Evolutionary conservation across 2,888 invertebrate genomes (phyloP), one percentile per base, ranked within the genome.

Genomic region (Amiota minor): DNA sequence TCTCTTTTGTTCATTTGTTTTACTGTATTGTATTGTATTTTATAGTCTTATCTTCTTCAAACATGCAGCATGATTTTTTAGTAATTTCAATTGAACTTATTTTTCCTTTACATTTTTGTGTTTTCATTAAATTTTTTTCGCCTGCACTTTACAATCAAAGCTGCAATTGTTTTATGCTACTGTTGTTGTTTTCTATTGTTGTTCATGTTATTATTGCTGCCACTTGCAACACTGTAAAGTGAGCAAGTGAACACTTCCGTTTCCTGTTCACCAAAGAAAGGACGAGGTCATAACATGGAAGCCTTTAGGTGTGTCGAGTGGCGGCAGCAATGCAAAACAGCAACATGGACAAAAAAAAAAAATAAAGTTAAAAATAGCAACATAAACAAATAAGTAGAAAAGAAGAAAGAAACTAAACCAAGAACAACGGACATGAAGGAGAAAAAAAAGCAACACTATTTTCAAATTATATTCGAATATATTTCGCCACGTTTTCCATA

Each of bases 181-280:
- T 77, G 78, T 79, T 79, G 78, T 82, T 79, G 81, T 77, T 71
- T 71, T 4, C 16, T 45, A 35, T 62, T 61, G 0, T 61, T 61
- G 61, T 61, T 61, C 35, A 9, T 61, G 61, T 23, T 61, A 35
- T 35, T 20, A 23, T 23, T 35, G 61, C 23, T 46, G 23, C 59
- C 18, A 59, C 20, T 61, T 18, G 35, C 35, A 35, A 35, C 35
- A 6, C 12, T 53, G 53, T 53, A 59, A 77, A 73, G 70, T 77
- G 77, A 74, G 67, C 72, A 82, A 84, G 81, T 81, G 81, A 81
- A 75, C 75, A 75, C 77, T 85, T 82, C 81, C 82, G 85, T 74
- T 82, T 83, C 81, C 84, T 75, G 16, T 75, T 70, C 78, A 62
- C 73, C 71, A 68, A 53, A 23, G 11, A 20, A 8, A 59, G 11